Percentiles rank a stretch among this genome's conserved stretches.
phyloP scores from a whole-genome alignment of 2,113 vertebrate genomes.

The Anoplopoma fimbria region DNA sequence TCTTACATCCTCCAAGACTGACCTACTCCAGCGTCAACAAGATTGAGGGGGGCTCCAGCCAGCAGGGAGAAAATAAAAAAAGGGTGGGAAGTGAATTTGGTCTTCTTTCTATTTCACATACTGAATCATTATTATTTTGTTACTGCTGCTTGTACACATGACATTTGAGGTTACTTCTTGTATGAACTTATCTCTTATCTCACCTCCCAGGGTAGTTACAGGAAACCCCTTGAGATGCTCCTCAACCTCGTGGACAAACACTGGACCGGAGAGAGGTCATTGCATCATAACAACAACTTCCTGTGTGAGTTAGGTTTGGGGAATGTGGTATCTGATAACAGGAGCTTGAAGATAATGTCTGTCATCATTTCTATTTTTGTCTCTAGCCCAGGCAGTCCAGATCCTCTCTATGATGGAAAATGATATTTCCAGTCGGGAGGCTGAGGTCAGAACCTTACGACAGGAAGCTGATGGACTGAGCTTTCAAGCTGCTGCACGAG shows the following conservation, averaged over 20 bases:
- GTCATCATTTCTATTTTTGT: constrained; percentile 54
- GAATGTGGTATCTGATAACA: constrained; percentile 44
- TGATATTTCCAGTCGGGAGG: constrained; percentile 66
- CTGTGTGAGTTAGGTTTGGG: constrained; percentile 80
- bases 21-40: constrained; percentile 61
- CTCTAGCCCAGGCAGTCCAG: constrained; percentile 83
- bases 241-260: constrained; percentile 86
- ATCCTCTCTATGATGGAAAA: constrained; percentile 83
- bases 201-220: constrained; percentile 59
- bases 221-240: constrained; percentile 81
- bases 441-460: constrained; percentile 75
- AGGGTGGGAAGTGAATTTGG: constrained; percentile 43
- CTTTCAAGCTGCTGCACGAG: constrained; percentile 55
- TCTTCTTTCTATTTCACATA: neutral
- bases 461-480: constrained; percentile 70
- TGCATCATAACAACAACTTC: constrained; percentile 84
- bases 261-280: constrained; percentile 81
- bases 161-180: neutral
- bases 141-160: neutral
- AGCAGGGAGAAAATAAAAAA: constrained; percentile 55
- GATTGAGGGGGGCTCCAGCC: constrained; percentile 39
- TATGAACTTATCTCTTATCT: neutral
- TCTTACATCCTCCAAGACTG: constrained; percentile 72
- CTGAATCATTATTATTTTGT: neutral
- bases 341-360: constrained; percentile 40